Conservation (phyloP, 1,140 invertebrate genomes). For the Aphidius ervi region DNA sequence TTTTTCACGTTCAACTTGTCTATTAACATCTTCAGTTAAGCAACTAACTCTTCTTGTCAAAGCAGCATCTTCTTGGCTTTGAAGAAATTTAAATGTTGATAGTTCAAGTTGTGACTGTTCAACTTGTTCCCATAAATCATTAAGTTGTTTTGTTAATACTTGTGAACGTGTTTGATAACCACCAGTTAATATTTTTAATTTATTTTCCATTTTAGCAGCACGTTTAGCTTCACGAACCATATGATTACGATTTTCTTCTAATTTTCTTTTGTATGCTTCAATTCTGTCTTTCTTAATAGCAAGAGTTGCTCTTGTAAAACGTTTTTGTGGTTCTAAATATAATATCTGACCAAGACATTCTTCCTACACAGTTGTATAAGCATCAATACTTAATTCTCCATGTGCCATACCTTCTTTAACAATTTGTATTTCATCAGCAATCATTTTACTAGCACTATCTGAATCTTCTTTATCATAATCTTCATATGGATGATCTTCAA, state of each 20-base stretch:
- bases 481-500: constrained; percentile 83
- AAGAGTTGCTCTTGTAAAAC: constrained; percentile 90
- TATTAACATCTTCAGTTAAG: constrained; percentile 85
- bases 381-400: constrained; percentile 85
- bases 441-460: constrained; percentile 59
- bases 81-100: constrained; percentile 88
- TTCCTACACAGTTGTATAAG: constrained; percentile 95
- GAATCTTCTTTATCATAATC: constrained; percentile 52
- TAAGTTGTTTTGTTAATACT: constrained; percentile 83
- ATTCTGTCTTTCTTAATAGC: constrained; percentile 94
- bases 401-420: constrained; percentile 93
- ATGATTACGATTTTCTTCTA: constrained; percentile 89
- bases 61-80: constrained; percentile 85
- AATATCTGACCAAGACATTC: constrained; percentile 89
- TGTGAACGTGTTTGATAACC: constrained; percentile 85
- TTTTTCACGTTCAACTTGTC: constrained; percentile 88
- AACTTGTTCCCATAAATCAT: constrained; percentile 83
- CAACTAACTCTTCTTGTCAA: constrained; percentile 85
- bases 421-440: constrained; percentile 81
- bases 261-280: constrained; percentile 86
- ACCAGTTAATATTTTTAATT: constrained; percentile 88
- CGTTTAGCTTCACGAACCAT: constrained; percentile 95
- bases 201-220: constrained; percentile 97
- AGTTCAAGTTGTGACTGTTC: constrained; percentile 85
- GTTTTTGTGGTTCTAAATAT: constrained; percentile 81